Base-by-base conservation (phyloP, 2,888 invertebrate genomes). In the Pseudococcus viburni region DNA sequence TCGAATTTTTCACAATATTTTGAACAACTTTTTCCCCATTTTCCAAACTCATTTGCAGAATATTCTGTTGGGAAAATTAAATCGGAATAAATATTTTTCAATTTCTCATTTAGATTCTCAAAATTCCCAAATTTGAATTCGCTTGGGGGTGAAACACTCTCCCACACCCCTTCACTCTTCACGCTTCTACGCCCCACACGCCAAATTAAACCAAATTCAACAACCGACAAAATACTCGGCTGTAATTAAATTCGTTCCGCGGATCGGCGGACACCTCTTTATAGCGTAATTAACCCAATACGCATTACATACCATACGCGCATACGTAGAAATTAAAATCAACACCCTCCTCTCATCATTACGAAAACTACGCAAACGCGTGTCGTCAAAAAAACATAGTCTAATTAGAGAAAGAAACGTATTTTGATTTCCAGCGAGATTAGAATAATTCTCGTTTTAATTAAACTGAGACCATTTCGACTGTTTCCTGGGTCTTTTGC, bases 181-280 rank as follows among this genome's bases (percentile, higher is more conserved):
- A 33, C 26, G 26, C 26, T 3, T 33, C 26, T 3, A 3, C 1
- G 51, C 17, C 1, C 17, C 51, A 51, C 1, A 15, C 51, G 15
- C 51, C 15, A 51, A 51, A 51, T 51, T 51, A 51, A 51, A 17
- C 51, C 51, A 51, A 51, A 51, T 51, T 51, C 51, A 51, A 15
- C 51, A 5, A 51, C 51, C 51, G 51, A 51, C 15, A 51, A 51
- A 51, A 51, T 51, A 51, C 51, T 59, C 19, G 59, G 19, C n/a
- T 59, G 51, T 51, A 59, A 59, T 59, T 59, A 59, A 59, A 59
- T 59, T 59, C 59, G n/a, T 59, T 19, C 19, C 59, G n/a, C 19
- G 59, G 19, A 5, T 5, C 59, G 12, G 1, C 55, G 19, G n/a
- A 59, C 51, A 15, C 59, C 59, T 59, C 7, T 59, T 59, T 19